Evolutionary conservation across 2,888 invertebrate species (phyloP), one percentile per base, ranked within the genome.

Genomic region (Chaetogeoica ovagalla): DNA sequence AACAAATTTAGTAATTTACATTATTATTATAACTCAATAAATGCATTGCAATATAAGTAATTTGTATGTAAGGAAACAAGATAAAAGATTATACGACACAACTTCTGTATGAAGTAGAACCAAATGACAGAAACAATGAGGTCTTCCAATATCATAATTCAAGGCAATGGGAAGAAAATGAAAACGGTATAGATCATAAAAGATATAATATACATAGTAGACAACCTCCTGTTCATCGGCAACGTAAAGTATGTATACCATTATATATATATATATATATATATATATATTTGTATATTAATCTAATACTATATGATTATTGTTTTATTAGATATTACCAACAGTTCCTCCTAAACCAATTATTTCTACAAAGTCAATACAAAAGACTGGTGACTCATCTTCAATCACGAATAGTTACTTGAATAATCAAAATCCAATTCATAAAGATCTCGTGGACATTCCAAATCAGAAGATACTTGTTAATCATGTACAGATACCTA

Each of bases 201-300:
- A 79, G 57, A n/a, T 70, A 63, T 70, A 55, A 79, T 62, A n/a
- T 57, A 13, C 63, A 39, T 2, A n/a, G 55, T 19, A 62, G 79
- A 55, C 79, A 79, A 57, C 79, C 70, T 57, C 70, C 79, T 63
- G 57, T 79, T 79, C 79, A 79, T 70, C 79, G 79, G 8, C 79
- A 79, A 21, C 79, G 79, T 13, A 79, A 79, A 60, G 79, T 70
- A 57, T 11, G 71, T 48, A 11, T 48, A 48, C 11, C 2, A 48
- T 11, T 48, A 9, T 43, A 69, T 55, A 37, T n/a, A 11, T 69
- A 60, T 59, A n/a, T 23, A 9, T 43, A 69, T 55, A 37, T n/a
- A 11, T 69, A 60, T 59, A n/a, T 23, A 9, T 43, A 69, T 55
- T 55, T n/a, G 9, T 69, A 60, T 59, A n/a, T 23, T 17, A 30